A percentile compares a stretch with the other conserved stretches of the same genome.
These are phyloP conservation scores for Hydrozoanthus tunicans DNA, from an alignment of 64 coral and sea anemone species.

Conservation along the genomic window DNA sequence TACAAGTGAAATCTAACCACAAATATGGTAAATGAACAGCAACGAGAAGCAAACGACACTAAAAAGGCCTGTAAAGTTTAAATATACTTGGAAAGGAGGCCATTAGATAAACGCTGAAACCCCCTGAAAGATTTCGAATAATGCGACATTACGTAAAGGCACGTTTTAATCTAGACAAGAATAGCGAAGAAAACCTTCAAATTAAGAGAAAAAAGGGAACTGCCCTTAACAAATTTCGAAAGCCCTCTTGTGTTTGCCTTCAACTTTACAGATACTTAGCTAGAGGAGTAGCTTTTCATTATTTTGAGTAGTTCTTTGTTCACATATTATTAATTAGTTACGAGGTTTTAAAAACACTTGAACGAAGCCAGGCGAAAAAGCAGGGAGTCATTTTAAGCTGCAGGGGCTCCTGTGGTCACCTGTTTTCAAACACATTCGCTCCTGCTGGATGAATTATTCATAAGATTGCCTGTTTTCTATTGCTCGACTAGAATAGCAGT, in stretches of 20 bases:
- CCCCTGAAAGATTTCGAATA: too few relatives aligned
- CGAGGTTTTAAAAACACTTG: constrained; percentile 40
- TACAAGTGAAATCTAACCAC: not conserved
- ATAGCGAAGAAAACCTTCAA: not conserved
- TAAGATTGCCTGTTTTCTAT: constrained; percentile 78
- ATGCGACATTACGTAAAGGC: too few relatives aligned
- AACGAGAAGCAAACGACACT: not conserved
- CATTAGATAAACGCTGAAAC: too few relatives aligned
- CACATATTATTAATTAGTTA: constrained; percentile 43
- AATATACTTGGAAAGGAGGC: too few relatives aligned
- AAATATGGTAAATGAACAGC: not conserved
- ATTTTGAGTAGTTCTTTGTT: constrained; percentile 43
- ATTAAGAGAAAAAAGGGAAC: not conserved
- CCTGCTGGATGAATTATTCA: constrained; percentile 90
- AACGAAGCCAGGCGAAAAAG: constrained; percentile 15
- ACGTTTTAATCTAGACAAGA: not conserved
- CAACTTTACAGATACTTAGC: constrained; percentile 25
- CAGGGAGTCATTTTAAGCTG: constrained; percentile 23
- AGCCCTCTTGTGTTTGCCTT: not conserved
- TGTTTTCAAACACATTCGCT: constrained; percentile 59
- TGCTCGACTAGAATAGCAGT: constrained; percentile 77
- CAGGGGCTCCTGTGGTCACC: constrained; percentile 22
- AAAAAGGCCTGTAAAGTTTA: not conserved
- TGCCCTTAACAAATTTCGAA: constrained; percentile 3
- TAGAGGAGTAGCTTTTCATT: constrained; percentile 7